These are phyloP conservation scores for Pseudococcus viburni DNA, from an alignment of 2,888 invertebrate species.

Conservation along the genomic window DNA sequence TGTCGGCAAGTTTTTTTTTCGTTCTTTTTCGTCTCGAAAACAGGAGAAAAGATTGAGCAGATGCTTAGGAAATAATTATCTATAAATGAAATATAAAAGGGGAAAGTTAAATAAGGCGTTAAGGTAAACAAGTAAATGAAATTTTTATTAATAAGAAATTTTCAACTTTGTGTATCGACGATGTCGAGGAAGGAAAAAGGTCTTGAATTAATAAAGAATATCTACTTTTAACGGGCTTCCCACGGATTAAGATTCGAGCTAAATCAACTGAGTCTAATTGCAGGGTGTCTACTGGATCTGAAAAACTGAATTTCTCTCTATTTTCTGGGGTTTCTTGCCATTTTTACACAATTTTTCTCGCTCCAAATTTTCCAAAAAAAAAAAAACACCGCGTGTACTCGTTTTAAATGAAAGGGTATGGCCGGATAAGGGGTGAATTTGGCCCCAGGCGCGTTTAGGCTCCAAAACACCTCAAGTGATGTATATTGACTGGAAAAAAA, in stretches of 20 bases:
- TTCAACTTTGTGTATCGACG: neutral
- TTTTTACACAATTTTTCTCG: no score
- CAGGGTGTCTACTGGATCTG: no score
- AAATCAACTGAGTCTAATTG: neutral
- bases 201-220: neutral
- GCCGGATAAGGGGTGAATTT: no score
- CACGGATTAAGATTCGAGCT: neutral
- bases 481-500: no score
- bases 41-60: neutral
- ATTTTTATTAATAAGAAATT: conserved; percentile 55
- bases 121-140: conserved; percentile 45
- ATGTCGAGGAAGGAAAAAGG: neutral
- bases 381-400: no score
- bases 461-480: no score
- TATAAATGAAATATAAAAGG: conserved; percentile 51
- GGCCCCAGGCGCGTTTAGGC: no score
- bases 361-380: no score
- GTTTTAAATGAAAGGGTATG: no score
- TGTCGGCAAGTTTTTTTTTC: neutral
- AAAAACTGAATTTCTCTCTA: no score
- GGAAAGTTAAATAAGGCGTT: conserved; percentile 44
- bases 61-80: conserved; percentile 32
- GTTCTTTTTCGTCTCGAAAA: neutral
- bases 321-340: no score
- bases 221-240: neutral